Evolutionary conservation across 2,113 vertebrate species (phyloP).

Genomic region (Heterocephalus glaber): DNA sequence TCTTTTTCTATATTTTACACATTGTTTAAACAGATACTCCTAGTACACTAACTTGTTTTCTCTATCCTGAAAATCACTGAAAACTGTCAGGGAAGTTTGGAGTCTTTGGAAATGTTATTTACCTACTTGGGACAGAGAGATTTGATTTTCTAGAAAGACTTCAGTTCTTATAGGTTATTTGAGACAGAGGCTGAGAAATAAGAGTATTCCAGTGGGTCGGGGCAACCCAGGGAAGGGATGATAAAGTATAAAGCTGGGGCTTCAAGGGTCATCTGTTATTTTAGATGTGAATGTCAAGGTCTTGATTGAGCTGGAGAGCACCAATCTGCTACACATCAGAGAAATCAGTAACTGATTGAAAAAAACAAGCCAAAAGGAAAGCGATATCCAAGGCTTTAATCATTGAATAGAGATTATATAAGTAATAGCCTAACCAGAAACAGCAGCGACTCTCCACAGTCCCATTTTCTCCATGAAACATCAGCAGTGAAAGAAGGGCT

Average conservation of each 20-base stretch:
- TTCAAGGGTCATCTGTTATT: neutral
- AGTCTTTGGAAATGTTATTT: neutral
- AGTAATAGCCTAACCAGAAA: neutral
- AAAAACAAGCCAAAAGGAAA: neutral
- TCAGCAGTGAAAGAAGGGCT: too few relatives aligned
- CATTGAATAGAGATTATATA: neutral
- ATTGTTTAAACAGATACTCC: neutral
- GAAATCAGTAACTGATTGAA: neutral
- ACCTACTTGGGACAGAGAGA: neutral
- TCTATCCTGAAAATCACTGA: neutral
- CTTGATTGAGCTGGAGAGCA: neutral
- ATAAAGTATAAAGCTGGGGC: neutral
- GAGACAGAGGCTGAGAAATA: neutral
- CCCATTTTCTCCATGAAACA: rapidly evolving
- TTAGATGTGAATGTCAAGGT: neutral
- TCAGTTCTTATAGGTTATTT: rapidly evolving
- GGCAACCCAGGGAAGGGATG: rapidly evolving
- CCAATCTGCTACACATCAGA: neutral
- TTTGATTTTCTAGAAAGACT: neutral
- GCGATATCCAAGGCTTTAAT: neutral
- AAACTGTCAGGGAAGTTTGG: neutral
- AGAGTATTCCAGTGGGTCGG: neutral
- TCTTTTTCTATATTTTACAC: neutral
- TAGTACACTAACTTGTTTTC: neutral
- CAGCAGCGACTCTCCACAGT: rapidly evolving